A percentile compares a stretch with the other conserved stretches of the same genome.
Conservation (phyloP, 2,888 invertebrate species). For the Cephus pulcher region DNA sequence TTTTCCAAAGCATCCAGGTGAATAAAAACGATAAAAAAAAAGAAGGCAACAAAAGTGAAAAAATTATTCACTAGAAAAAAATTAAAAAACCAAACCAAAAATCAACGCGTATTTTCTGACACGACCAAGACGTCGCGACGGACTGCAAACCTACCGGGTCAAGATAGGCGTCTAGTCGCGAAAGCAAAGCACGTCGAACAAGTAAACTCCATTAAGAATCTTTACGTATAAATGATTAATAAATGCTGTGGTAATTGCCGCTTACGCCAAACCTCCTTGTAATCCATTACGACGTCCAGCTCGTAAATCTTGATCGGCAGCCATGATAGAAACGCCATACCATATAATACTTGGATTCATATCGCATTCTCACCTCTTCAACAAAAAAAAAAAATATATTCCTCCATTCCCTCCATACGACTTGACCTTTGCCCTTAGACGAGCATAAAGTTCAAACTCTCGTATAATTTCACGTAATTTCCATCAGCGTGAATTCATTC, state of each 20-base stretch:
- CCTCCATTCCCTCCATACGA: neutral
- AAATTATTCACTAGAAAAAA: too few species aligned
- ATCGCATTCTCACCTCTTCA: neutral
- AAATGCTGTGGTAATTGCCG: slow-evolving; percentile 17
- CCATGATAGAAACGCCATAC: slow-evolving; percentile 4
- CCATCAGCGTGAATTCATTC: neutral
- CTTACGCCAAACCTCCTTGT: slow-evolving; percentile 10
- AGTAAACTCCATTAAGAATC: slow-evolving; percentile 21
- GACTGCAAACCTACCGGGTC: neutral
- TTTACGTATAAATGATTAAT: slow-evolving; percentile 16
- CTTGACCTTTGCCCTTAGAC: neutral
- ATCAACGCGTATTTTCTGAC: neutral
- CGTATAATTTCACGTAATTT: neutral
- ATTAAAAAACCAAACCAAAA: too few species aligned
- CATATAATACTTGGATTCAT: neutral
- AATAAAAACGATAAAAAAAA: neutral
- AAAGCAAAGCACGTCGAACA: neutral
- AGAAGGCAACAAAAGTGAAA: too few species aligned
- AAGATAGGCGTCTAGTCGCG: neutral
- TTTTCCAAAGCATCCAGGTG: neutral
- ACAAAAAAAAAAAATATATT: neutral
- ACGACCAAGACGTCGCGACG: neutral
- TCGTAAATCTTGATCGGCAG: slow-evolving; percentile 26
- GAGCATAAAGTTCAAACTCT: neutral
- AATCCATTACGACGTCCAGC: slow-evolving; percentile 26